A percentile compares a stretch with the other conserved stretches of the same genome.
Evolutionary conservation across 2,888 invertebrate genomes (phyloP).

Genomic region (Alloscopus bannaensis): DNA sequence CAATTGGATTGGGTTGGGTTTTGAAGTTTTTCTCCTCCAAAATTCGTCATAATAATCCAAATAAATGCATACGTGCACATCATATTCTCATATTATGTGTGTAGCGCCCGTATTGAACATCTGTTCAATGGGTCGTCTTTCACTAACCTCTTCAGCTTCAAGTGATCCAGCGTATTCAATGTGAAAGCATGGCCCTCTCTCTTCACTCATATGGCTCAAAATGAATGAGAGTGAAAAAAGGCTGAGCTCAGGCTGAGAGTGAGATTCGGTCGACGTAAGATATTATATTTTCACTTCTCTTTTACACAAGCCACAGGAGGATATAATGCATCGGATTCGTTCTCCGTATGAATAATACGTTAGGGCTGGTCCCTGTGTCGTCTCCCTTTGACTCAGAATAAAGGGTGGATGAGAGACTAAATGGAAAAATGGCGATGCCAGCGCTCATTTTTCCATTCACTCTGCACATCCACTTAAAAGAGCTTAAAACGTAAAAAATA

Average conservation of each 20-base stretch:
- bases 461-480: conserved; percentile 40
- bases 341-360: too few species aligned
- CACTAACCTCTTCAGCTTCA: conserved; percentile 46
- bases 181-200: neutral
- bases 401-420: conserved; percentile 22
- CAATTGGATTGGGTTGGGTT: conserved; percentile 14
- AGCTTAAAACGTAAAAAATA: conserved; percentile 12
- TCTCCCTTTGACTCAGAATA: conserved; percentile 26
- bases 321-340: too few species aligned
- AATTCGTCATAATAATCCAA: conserved; percentile 35
- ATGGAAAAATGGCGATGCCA: conserved; percentile 38
- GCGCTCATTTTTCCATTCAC: conserved; percentile 28
- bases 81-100: conserved; percentile 15
- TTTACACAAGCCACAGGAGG: too few species aligned
- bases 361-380: too few species aligned
- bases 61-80: conserved; percentile 21
- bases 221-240: conserved; percentile 19
- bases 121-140: conserved; percentile 68
- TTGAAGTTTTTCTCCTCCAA: neutral
- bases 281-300: conserved; percentile 37
- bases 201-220: neutral
- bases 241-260: neutral
- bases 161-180: conserved; percentile 29
- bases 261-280: neutral
- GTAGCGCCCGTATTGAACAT: conserved; percentile 62